phyloP scores from a whole-genome alignment of 1,140 invertebrate species.

The Nasonia longicornis region DNA sequence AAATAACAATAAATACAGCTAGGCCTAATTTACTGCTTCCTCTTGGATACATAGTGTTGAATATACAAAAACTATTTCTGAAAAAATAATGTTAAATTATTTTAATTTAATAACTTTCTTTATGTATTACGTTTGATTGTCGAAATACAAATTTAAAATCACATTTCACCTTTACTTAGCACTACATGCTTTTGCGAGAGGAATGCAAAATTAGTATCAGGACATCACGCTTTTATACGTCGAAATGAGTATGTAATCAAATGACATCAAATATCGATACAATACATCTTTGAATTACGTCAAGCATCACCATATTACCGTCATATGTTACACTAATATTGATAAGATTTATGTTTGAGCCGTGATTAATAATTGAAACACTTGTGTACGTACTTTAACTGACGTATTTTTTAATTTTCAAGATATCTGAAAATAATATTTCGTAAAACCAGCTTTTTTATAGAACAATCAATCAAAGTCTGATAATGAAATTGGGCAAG shows the following conservation, averaged over 20 bases:
- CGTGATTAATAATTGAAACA: slow-evolving; percentile 14
- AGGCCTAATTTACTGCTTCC: not conserved
- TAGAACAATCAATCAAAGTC: no score
- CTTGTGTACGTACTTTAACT: slow-evolving; percentile 16
- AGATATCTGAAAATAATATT: not conserved
- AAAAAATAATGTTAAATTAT: slow-evolving; percentile 4
- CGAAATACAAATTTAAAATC: not conserved
- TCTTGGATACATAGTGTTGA: slow-evolving; percentile 22
- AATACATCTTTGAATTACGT: slow-evolving; percentile 11
- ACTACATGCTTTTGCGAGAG: not conserved
- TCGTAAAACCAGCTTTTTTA: not conserved
- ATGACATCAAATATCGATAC: slow-evolving; percentile 3
- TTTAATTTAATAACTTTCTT: not conserved
- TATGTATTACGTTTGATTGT: not conserved
- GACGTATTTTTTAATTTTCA: slow-evolving; percentile 11
- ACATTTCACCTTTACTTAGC: slow-evolving; percentile 7
- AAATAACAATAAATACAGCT: not conserved
- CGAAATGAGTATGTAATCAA: not conserved
- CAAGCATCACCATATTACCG: not conserved
- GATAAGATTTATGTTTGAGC: slow-evolving; percentile 12
- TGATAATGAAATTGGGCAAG: slow-evolving; percentile 1
- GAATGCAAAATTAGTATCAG: not conserved
- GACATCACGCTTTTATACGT: slow-evolving; percentile 13
- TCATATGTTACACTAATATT: slow-evolving; percentile 1
- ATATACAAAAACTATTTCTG: slow-evolving; percentile 13